Evolutionary conservation across 2,888 invertebrate genomes (phyloP).

Genomic region (Eupeodes latifasciatus): DNA sequence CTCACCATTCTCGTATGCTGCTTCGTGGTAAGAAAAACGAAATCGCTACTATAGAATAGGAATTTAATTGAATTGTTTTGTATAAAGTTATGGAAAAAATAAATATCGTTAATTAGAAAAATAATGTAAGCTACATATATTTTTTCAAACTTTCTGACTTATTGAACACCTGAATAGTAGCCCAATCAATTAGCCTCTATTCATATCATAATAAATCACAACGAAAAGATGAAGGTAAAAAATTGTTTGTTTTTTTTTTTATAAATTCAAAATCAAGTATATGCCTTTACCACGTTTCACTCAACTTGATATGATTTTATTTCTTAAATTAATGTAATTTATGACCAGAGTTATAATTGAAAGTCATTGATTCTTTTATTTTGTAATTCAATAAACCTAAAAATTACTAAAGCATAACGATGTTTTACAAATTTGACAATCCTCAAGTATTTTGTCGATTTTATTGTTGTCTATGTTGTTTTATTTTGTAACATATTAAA

Average conservation of each 20-base stretch:
- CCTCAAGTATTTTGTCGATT: background rate
- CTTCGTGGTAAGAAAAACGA: slow-evolving; percentile 41
- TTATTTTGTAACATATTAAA: background rate
- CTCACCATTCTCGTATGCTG: slow-evolving; percentile 39
- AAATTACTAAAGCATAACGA: slow-evolving; percentile 17
- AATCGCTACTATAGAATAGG: background rate
- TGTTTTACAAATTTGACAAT: background rate
- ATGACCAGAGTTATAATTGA: background rate
- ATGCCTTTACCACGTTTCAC: slow-evolving; percentile 41
- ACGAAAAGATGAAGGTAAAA: slow-evolving; percentile 29
- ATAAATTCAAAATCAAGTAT: background rate
- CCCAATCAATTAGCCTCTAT: slow-evolving; percentile 10
- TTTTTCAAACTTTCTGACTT: background rate
- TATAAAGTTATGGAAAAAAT: background rate
- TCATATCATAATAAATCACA: slow-evolving; percentile 14
- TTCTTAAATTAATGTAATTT: background rate
- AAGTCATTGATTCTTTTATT: slow-evolving; percentile 9
- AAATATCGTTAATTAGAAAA: slow-evolving; percentile 7
- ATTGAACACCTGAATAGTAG: slow-evolving; percentile 11
- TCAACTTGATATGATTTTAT: slow-evolving; percentile 18
- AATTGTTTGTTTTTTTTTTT: background rate
- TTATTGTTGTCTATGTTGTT: background rate
- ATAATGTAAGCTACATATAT: background rate
- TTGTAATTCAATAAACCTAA: background rate
- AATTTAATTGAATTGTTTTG: slow-evolving; percentile 32